Evolutionary conservation across 2,888 invertebrate species (phyloP).

Genomic region (Chironomus tentans): DNA sequence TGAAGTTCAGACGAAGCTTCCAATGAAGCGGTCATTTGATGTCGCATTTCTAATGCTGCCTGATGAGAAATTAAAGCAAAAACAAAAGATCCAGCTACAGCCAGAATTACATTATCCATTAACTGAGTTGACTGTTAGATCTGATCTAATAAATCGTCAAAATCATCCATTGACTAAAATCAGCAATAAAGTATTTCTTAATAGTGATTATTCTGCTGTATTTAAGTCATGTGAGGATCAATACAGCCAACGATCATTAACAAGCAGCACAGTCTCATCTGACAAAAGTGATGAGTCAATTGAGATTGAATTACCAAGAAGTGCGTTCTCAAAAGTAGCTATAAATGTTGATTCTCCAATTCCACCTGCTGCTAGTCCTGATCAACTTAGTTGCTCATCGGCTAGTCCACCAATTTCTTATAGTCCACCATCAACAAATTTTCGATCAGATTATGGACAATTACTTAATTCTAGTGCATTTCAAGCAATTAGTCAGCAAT

Average conservation of each 20-base stretch:
- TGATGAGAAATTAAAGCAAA: constrained; percentile 67
- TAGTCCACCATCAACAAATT: constrained; percentile 48
- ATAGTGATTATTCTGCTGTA: neutral
- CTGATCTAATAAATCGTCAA: constrained; percentile 37
- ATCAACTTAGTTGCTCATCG: constrained; percentile 67
- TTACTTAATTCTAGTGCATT: constrained; percentile 38
- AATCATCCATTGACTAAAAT: neutral
- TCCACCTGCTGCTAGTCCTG: constrained; percentile 64
- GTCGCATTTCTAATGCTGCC: constrained; percentile 85
- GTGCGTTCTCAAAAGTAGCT: constrained; percentile 77
- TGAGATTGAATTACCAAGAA: constrained; percentile 51
- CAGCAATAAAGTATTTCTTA: neutral
- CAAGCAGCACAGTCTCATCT: constrained; percentile 40
- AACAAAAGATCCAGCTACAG: constrained; percentile 36
- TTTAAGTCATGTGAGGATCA: constrained; percentile 9
- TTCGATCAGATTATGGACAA: constrained; percentile 39
- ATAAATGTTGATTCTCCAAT: constrained; percentile 38
- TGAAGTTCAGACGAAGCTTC: constrained; percentile 41
- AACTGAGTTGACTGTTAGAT: constrained; percentile 50
- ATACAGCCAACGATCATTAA: constrained; percentile 47
- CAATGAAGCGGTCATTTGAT: constrained; percentile 73
- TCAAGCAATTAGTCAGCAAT: constrained; percentile 39
- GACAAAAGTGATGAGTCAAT: constrained; percentile 40
- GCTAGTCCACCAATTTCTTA: constrained; percentile 60
- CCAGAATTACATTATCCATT: constrained; percentile 45